Base-by-base conservation (phyloP, 2,113 vertebrate species). In the Bungarus multicinctus region DNA sequence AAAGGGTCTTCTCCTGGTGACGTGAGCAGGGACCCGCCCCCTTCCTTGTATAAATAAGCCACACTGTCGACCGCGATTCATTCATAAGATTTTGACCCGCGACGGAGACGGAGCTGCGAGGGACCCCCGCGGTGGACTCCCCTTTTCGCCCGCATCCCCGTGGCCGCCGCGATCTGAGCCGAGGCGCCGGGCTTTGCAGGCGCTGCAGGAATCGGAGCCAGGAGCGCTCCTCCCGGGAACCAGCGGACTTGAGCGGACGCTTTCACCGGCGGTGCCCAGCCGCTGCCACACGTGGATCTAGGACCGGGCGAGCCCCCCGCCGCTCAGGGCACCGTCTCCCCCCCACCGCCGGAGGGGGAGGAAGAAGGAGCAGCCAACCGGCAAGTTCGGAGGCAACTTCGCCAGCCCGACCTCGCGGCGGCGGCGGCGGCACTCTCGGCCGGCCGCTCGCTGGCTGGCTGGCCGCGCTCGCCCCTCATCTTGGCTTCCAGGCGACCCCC, bases 21-120 rank as follows among this genome's bases (percentile, higher is more conserved):
- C 98, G 98, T 96, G 95, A 96, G 94, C 88, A 53, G n/a, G 89
- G 94, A 95, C 90, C 95, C 95, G 94, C 39, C 95, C 25, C 57
- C 10, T 90, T 90, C 88, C 55, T 53, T 94, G 97, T 97, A 98
- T 98, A 98, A 98, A 97, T 90, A 91, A 96, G 96, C 94, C 89
- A 92, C 92, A 86, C 10, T 22, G 87, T 94, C 89, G 97, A 1
- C 89, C 94, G 96, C 95, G 95, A 94, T 98, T 99, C 99, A 99
- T 99, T 99, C 99, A 99, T 98, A 99, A 98, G 95, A 96, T 94
- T 97, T 96, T 95, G 96, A 97, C 87, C 93, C 96, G 81, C 94
- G 97, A 95, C 93, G 95, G 96, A 95, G 93, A 94, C 85, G 0
- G 34, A 64, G 74, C 27, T 20, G 81, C 30, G 23, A 53, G 30